phyloP scores from a whole-genome alignment of 2,113 vertebrate genomes.

The Pelodiscus sinensis region DNA sequence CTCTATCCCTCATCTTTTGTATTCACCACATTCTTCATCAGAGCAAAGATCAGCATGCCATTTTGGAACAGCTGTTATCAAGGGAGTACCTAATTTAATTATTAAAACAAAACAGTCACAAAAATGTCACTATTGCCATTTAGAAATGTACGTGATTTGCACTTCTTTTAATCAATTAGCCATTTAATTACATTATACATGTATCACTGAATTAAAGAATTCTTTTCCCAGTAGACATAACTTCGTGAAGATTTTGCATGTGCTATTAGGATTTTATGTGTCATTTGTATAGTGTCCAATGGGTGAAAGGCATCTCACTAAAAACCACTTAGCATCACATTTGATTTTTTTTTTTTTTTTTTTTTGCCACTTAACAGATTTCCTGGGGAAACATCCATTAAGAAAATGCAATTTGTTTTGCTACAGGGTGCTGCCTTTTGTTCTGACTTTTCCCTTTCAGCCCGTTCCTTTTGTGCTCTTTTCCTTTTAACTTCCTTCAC shows the following conservation, averaged over 20 bases:
- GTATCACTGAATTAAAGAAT: conserved; percentile 63
- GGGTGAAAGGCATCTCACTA: conserved; percentile 16
- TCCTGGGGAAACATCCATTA: conserved; percentile 22
- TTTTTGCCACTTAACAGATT: conserved; percentile 35
- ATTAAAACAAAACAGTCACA: conserved; percentile 27
- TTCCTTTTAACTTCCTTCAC: not conserved
- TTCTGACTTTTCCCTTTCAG: not conserved
- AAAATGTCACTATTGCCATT: conserved; percentile 26
- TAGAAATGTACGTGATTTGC: conserved; percentile 48
- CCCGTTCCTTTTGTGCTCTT: not conserved
- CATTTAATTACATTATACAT: conserved; percentile 71
- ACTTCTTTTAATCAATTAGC: conserved; percentile 58
- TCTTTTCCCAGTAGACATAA: conserved; percentile 30
- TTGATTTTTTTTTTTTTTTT: not conserved
- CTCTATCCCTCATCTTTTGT: not conserved
- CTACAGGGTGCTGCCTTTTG: not conserved
- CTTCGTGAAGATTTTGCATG: not conserved
- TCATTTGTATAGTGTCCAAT: conserved; percentile 21
- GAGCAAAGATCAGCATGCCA: not conserved
- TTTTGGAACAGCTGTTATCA: not conserved
- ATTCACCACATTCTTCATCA: not conserved
- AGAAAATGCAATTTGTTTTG: conserved; percentile 16
- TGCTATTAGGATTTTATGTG: conserved; percentile 19
- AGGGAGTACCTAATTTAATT: not conserved
- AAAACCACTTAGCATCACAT: conserved; percentile 36